A percentile compares a stretch with the other conserved stretches of the same genome.
These are phyloP conservation scores for Deilephila elpenor DNA, from an alignment of 2,888 invertebrate species.

Conservation along the genomic window DNA sequence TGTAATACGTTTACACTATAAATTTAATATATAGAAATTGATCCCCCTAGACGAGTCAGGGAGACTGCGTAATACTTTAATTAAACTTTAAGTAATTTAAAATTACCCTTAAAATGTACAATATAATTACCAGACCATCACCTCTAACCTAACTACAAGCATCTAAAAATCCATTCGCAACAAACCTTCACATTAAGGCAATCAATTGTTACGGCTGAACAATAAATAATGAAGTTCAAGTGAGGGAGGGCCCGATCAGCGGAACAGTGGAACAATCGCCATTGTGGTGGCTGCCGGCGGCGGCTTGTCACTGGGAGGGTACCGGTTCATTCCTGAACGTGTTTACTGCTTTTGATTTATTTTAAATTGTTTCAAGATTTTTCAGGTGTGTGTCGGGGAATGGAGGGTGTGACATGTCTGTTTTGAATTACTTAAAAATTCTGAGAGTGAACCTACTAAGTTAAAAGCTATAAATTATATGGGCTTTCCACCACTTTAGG, in stretches of 20 bases:
- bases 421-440: no score
- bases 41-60: no score
- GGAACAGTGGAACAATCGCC: slow-evolving; percentile 68
- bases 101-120: neutral
- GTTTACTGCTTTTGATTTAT: slow-evolving; percentile 33
- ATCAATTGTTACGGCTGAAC: slow-evolving; percentile 40
- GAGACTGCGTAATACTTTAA: no score
- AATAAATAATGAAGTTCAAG: slow-evolving; percentile 66
- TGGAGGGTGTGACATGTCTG: no score
- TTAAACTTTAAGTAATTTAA: neutral
- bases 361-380: neutral
- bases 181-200: slow-evolving; percentile 19
- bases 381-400: no score
- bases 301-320: slow-evolving; percentile 71
- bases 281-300: slow-evolving; percentile 76
- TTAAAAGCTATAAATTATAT: no score
- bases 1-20: no score
- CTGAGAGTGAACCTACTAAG: no score
- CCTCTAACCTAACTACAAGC: neutral
- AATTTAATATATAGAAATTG: no score
- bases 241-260: slow-evolving; percentile 62
- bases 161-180: neutral
- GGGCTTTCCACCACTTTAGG: no score
- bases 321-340: slow-evolving; percentile 41
- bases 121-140: neutral